A percentile compares a stretch with the other conserved stretches of the same genome.
These are phyloP conservation scores for Poeciliopsis paucimaculata DNA, from an alignment of 2,797 vertebrate species.

Conservation along the genomic window DNA sequence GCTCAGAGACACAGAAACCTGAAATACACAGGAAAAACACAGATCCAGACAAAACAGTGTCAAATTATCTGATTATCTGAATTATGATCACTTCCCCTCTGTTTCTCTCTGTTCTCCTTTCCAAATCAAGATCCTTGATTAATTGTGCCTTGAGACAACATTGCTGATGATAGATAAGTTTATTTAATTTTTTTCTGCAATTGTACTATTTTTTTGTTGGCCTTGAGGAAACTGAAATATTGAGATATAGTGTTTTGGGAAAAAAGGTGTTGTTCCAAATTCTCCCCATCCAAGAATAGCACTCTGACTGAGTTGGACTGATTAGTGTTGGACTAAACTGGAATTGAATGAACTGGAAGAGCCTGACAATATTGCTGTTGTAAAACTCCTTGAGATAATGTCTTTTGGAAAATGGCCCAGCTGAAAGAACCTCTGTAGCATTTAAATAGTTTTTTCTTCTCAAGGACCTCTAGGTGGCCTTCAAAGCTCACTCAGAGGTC, in stretches of 20 bases:
- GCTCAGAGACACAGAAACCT: no score
- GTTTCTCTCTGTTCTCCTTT: no score
- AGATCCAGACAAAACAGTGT: no score
- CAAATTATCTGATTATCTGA: no score
- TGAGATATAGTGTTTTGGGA: background rate
- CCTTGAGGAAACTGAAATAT: no score
- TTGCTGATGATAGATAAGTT: no score
- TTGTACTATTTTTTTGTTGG: background rate
- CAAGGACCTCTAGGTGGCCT: slow-evolving; percentile 49
- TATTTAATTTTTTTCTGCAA: no score
- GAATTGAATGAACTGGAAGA: background rate
- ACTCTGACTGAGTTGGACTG: background rate
- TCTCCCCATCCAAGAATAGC: background rate
- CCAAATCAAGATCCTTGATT: no score
- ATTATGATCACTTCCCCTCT: no score
- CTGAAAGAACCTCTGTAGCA: background rate
- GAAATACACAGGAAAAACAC: no score
- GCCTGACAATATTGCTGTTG: background rate
- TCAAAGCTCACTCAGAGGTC: slow-evolving; percentile 47
- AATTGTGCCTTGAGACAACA: no score
- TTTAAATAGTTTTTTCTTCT: background rate
- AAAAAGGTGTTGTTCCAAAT: background rate
- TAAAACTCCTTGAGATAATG: background rate
- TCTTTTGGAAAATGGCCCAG: background rate
- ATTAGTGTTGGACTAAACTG: background rate